Base-by-base conservation (phyloP, 2,888 invertebrate species). In the Eupeodes latifasciatus region DNA sequence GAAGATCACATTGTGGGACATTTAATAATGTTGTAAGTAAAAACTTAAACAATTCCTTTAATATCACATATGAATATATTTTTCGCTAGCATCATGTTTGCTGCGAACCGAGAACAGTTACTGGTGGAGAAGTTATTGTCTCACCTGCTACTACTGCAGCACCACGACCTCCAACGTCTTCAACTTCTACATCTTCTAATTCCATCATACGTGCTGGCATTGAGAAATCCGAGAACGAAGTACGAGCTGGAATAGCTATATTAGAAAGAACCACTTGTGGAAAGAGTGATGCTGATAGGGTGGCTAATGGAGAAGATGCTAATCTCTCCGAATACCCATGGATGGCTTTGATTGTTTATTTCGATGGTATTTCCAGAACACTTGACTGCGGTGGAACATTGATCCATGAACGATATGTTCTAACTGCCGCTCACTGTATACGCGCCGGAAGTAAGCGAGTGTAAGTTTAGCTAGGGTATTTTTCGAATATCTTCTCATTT, bases 331-430 rank as follows among this genome's bases (percentile, higher is more conserved):
- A 96, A 91, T 96, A 95, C 93, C 96, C 96, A 0, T 96, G 96
- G 96, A 96, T 96, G 96, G 96, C 95, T 0, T 93, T 96, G 0
- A 91, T 96, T 12, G 94, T 95, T 0, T 96, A 96, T 90, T 12
- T 12, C 2, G 47, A 79, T 36, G 74, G 59, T 11, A 5, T 14
- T 44, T 4, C n/a, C 34, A 40, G 66, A 27, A 90, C 94, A 92
- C 93, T 92, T 59, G 36, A 59, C 19, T 91, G 91, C 72, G 90
- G 90, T 36, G 91, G 91, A 51, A 81, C 91, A 5, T 78, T 91
- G 47, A 91, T 91, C 7, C 85, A 88, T 1, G 69, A 81, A 34
- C 64, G 85, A 72, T 91, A 90, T 81, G 89, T 91, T n/a, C 66
- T 91, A 9, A 91, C 91, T 0, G 91, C 91, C 4, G 91, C 90